Evolutionary conservation across 2,113 vertebrate genomes (phyloP).

Genomic region (Peromyscus californicus): DNA sequence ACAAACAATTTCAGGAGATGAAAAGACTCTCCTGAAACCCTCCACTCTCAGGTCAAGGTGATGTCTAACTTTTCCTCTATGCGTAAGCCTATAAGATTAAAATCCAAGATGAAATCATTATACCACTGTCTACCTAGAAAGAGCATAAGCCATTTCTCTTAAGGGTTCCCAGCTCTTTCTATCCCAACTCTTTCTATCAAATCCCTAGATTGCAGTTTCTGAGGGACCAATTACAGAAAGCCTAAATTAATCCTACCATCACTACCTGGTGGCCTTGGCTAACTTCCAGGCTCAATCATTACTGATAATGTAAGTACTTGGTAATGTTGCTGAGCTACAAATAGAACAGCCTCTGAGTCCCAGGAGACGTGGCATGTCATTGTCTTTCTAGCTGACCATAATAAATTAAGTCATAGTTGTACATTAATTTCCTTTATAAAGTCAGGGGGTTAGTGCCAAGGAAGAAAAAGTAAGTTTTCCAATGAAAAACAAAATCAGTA

Average conservation of each 20-base stretch:
- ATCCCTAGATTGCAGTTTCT: conserved; percentile 77
- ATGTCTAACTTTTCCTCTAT: conserved; percentile 49
- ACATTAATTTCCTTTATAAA: conserved; percentile 71
- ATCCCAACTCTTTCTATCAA: conserved; percentile 43
- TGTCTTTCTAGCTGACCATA: conserved; percentile 59
- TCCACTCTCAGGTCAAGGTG: neutral
- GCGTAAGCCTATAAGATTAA: conserved; percentile 33
- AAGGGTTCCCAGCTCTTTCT: conserved; percentile 40
- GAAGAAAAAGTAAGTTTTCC: neutral
- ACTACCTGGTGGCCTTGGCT: conserved; percentile 78
- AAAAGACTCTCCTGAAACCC: neutral
- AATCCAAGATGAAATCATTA: conserved; percentile 56
- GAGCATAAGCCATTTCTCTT: conserved; percentile 58
- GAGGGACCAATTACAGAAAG: conserved; percentile 80
- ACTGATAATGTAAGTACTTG: conserved; percentile 71
- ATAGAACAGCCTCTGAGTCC: conserved; percentile 70
- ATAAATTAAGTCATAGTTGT: conserved; percentile 64
- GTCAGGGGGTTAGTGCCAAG: neutral
- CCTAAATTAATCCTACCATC: conserved; percentile 68
- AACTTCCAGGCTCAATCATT: conserved; percentile 71
- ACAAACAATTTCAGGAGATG: conserved; percentile 11
- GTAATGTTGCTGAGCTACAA: conserved; percentile 66
- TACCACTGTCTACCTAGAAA: conserved; percentile 71
- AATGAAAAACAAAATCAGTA: neutral
- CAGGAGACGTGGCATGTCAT: conserved; percentile 66